Base-by-base conservation (phyloP, 1,140 invertebrate genomes). In the Aphelenchoides besseyi region DNA sequence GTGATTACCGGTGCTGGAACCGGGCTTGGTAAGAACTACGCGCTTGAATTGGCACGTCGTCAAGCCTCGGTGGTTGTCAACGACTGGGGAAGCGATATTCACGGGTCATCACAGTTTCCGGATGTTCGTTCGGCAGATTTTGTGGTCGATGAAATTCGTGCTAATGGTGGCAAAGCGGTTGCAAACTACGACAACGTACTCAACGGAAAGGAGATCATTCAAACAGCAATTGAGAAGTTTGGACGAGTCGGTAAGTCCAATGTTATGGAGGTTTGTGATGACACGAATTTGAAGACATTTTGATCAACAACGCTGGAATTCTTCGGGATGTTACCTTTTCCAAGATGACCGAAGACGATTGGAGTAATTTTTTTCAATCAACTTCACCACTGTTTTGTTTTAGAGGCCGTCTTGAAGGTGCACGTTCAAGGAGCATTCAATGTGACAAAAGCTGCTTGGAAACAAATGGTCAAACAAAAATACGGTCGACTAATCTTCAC, bases 251-350 rank as follows among this genome's bases (percentile, higher is more conserved):
- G 88, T 88, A 82, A 54, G 35, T 1, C 26, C 1, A n/a, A 2
- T 52, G 1, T 52, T 52, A n/a, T 52, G n/a, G 48, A 23, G 2
- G 1, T 52, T 16, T 52, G n/a, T 52, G 48, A 52, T 48, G 8
- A n/a, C 26, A 8, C 53, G 5, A 36, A 53, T 36, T 72, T 73
- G 69, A 77, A 88, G 96, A 98, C 87, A 91, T 98, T 82, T 85
- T 98, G 28, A 89, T 98, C 26, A 98, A 98, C 84, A 98, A 98
- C 90, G 96, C 96, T 77, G 96, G 96, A 28, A 98, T 99, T 84
- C 88, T 99, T n/a, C 87, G 94, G 75, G 96, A 99, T 86, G 91
- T 89, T 82, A 93, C 93, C 75, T 94, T 98, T 86, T 86, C 88
- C 0, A 92, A 92, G 82, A 93, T 95, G 85, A 90, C 90, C 62